Percentiles rank a stretch among this genome's conserved stretches.
Evolutionary conservation across 2,797 vertebrate genomes (phyloP).

Genomic region (Enteromius paludinosus): DNA sequence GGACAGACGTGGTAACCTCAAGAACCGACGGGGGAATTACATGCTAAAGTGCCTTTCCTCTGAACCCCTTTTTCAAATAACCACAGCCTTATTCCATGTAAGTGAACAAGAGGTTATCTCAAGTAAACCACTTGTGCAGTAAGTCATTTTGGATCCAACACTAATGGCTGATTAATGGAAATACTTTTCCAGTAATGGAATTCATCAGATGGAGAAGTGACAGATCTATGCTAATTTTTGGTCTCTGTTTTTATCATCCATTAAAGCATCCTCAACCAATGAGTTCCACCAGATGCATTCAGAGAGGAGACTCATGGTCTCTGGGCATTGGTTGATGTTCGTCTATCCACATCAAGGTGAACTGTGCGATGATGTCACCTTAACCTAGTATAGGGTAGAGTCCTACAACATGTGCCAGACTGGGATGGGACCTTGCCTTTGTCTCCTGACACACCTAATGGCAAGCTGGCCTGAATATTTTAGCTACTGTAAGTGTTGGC

Average conservation of each 20-base stretch:
- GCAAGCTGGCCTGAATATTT: slow-evolving; percentile 75
- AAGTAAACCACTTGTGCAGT: slow-evolving; percentile 25
- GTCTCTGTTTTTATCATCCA: slow-evolving; percentile 7
- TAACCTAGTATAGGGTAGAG: not conserved
- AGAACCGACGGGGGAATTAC: slow-evolving; percentile 53
- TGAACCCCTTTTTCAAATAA: slow-evolving; percentile 42
- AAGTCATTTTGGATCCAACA: slow-evolving; percentile 37
- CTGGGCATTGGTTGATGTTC: slow-evolving; percentile 4
- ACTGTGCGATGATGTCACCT: slow-evolving; percentile 21
- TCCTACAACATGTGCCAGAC: slow-evolving; percentile 32
- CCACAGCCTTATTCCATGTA: slow-evolving; percentile 38
- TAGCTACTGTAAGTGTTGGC: slow-evolving; percentile 68
- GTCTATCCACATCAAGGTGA: not conserved
- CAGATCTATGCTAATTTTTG: not conserved
- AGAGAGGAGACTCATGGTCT: slow-evolving; percentile 2
- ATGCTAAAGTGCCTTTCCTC: slow-evolving; percentile 44
- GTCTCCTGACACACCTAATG: slow-evolving; percentile 63
- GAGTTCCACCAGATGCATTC: not conserved
- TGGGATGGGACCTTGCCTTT: slow-evolving; percentile 66
- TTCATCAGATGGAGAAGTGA: slow-evolving; percentile 11
- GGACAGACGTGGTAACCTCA: slow-evolving; percentile 51
- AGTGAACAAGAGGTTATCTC: slow-evolving; percentile 33
- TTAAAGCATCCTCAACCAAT: slow-evolving; percentile 6
- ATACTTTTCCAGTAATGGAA: slow-evolving; percentile 31
- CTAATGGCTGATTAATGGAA: slow-evolving; percentile 15